phyloP scores from a whole-genome alignment of 1,140 invertebrate genomes.

The Drosophila rufa region DNA sequence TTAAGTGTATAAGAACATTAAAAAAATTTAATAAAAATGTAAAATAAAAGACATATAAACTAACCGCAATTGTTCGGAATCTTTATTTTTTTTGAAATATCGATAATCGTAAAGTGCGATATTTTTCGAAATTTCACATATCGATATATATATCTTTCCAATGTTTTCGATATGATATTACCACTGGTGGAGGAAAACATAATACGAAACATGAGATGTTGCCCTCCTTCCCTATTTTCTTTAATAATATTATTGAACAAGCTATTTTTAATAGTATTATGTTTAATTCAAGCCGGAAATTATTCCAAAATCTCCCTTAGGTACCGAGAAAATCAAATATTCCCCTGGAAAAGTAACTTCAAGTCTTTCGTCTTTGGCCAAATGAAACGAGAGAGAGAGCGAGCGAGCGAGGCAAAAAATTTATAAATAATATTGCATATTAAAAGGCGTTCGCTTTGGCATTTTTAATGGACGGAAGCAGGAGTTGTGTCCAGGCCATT shows the following conservation, averaged over 20 bases:
- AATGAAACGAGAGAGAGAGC: background rate
- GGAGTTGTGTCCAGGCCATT: slow-evolving; percentile 27
- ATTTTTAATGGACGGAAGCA: slow-evolving; percentile 24
- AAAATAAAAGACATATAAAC: no score
- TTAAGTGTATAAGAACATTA: no score
- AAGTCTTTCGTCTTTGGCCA: slow-evolving; percentile 9
- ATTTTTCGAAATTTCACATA: no score
- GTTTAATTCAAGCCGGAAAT: background rate
- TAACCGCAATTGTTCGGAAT: no score
- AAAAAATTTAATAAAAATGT: no score
- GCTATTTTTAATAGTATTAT: background rate
- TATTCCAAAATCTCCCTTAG: background rate
- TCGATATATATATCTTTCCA: no score
- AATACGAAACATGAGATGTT: no score
- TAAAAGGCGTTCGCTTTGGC: slow-evolving; percentile 25
- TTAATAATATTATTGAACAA: background rate
- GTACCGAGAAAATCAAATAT: background rate
- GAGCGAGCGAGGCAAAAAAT: slow-evolving; percentile 16
- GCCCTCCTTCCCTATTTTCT: no score
- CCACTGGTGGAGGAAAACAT: no score
- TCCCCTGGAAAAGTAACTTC: background rate
- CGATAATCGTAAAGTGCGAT: no score
- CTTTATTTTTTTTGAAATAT: no score
- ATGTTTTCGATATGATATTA: no score
- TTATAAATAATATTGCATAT: slow-evolving; percentile 58